Base-by-base conservation (phyloP, 2,888 invertebrate species). In the Chloromyia formosa region DNA sequence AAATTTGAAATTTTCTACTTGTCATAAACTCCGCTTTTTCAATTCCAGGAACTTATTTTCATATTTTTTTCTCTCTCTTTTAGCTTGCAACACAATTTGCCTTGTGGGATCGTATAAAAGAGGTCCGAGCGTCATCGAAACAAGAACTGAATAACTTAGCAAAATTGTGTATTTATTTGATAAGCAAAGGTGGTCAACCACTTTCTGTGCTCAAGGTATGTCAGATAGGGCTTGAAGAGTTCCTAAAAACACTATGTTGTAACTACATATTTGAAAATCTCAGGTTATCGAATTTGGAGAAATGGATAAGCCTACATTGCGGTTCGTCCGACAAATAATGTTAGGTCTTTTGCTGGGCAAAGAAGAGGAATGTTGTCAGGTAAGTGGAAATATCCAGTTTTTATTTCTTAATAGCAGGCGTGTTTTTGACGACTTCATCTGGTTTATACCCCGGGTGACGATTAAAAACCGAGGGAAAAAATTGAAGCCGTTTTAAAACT, bases 81-180 rank as follows among this genome's bases (percentile, higher is more conserved):
- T 56, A 71, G 93, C 89, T 97, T 80, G 92, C 93, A 0, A 90
- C 95, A 75, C 96, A 97, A 83, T 97, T 91, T 84, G 89, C 93
- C 0, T 84, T 95, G 7, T 98, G 97, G 97, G 97, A 98, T 84
- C 94, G 94, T 82, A 89, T 97, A 22, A 94, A 95, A 82, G 92
- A 93, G 49, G 84, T 97, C 54, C 88, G 90, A 12, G 87, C 87
- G 1, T 87, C 92, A 68, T 87, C 89, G 0, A 88, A 89, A 71
- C 86, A 86, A 12, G 90, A 92, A 80, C 84, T 92, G 60, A 87
- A 88, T 0, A 95, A 96, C 83, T 84, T 98, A 78, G 93, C 94
- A 0, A 90, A 91, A 82, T 89, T 97, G 76, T 84, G 96, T 4
- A 89, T 90, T 5, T 91, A 94, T 81, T 85, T 97, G n/a, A 90